A percentile compares a stretch with the other conserved stretches of the same genome.
phyloP scores from a whole-genome alignment of 1,140 invertebrate species.

The Ridgeia piscesae region DNA sequence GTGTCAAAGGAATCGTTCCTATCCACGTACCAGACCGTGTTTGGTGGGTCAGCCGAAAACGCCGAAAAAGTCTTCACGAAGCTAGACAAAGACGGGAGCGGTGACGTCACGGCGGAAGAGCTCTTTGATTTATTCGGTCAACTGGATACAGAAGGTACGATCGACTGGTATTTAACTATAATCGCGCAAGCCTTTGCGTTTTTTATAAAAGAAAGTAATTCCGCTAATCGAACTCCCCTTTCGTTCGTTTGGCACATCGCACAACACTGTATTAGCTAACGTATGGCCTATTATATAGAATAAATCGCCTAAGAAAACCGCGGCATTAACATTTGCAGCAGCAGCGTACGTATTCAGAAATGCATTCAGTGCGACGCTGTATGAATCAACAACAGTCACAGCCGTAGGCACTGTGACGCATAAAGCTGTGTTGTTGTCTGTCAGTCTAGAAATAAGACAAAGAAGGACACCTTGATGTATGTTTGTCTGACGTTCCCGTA shows the following conservation, averaged over 20 bases:
- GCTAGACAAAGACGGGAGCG: background rate
- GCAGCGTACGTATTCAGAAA: background rate
- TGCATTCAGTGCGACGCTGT: background rate
- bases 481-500: background rate
- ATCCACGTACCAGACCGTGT: background rate
- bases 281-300: too few species aligned
- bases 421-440: background rate
- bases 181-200: background rate
- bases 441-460: background rate
- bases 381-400: background rate
- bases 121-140: background rate
- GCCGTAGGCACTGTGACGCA: too few species aligned
- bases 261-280: too few species aligned
- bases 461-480: background rate
- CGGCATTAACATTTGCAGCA: background rate
- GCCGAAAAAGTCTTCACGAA: background rate
- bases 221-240: background rate
- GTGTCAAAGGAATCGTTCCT: background rate
- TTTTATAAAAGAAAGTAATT: background rate
- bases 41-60: background rate
- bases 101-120: background rate
- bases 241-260: background rate
- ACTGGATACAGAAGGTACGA: background rate
- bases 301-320: too few species aligned
- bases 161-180: background rate